A percentile compares a stretch with the other conserved stretches of the same genome.
These are phyloP conservation scores for Perccottus glenii DNA, from an alignment of 2,113 vertebrate genomes.

Conservation along the genomic window DNA sequence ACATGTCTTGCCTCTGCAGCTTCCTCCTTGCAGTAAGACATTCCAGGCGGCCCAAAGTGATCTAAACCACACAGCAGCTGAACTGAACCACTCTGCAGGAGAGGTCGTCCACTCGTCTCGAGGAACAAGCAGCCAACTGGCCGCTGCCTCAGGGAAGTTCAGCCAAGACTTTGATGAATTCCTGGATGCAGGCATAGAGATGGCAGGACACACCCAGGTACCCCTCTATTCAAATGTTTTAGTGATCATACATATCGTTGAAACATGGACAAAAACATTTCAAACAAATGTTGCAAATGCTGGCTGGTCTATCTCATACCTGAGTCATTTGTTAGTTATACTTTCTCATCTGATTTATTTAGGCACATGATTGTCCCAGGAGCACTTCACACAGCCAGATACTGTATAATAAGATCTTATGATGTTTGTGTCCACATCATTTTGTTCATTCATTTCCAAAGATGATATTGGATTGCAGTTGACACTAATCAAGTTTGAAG, in stretches of 20 bases:
- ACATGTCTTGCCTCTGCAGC: constrained; percentile 71
- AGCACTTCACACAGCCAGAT: constrained; percentile 48
- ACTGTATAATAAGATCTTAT: constrained; percentile 64
- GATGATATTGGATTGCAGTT: constrained; percentile 62
- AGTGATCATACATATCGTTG: constrained; percentile 9
- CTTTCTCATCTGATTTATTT: constrained; percentile 58
- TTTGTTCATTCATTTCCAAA: constrained; percentile 74
- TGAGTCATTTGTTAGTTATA: constrained; percentile 62
- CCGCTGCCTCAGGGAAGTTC: constrained; percentile 95
- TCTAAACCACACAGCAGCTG: constrained; percentile 95
- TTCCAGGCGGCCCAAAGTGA: constrained; percentile 98
- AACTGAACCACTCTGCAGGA: constrained; percentile 96
- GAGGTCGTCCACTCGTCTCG: constrained; percentile 97
- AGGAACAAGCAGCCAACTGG: constrained; percentile 91
- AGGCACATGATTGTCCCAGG: constrained; percentile 43
- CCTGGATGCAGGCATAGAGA: constrained; percentile 97
- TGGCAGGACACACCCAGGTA: constrained; percentile 98
- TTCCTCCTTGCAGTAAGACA: constrained; percentile 92
- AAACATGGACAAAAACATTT: not conserved
- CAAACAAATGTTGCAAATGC: not conserved
- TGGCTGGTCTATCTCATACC: constrained; percentile 9
- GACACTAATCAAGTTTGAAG: constrained; percentile 50
- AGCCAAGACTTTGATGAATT: constrained; percentile 98
- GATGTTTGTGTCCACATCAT: constrained; percentile 72
- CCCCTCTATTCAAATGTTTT: constrained; percentile 13